phyloP scores from a whole-genome alignment of 2,113 vertebrate species.

The Pseudorectes ferrugineus region DNA sequence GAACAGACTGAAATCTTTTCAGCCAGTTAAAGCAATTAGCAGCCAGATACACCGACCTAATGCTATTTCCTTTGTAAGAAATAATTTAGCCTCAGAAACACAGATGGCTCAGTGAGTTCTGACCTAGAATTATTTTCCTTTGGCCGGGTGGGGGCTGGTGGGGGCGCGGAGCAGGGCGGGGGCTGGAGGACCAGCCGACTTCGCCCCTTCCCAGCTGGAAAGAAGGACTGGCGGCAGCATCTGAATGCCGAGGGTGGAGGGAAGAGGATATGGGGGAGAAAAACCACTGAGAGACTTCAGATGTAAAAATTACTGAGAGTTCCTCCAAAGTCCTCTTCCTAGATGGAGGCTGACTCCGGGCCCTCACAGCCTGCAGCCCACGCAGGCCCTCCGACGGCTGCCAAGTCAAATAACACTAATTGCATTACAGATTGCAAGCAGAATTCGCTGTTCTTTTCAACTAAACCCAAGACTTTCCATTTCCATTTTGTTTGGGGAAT shows the following conservation, averaged over 20 bases:
- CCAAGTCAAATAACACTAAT: constrained; percentile 78
- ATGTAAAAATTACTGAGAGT: constrained; percentile 8
- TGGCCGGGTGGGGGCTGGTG: not conserved
- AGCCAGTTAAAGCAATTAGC: constrained; percentile 56
- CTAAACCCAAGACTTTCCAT: constrained; percentile 68
- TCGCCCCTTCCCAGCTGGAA: not conserved
- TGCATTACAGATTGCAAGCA: constrained; percentile 76
- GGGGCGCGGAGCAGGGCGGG: not conserved
- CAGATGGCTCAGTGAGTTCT: constrained; percentile 37
- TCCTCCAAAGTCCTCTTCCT: constrained; percentile 42
- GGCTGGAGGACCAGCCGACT: not conserved
- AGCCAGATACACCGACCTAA: constrained; percentile 18
- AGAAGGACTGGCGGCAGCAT: not conserved
- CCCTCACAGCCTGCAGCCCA: constrained; percentile 57
- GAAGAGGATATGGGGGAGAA: not conserved
- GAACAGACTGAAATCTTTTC: constrained; percentile 44
- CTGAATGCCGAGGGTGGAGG: not conserved
- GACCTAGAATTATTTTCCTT: constrained; percentile 16
- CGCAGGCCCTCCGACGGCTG: constrained; percentile 64
- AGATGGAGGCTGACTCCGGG: constrained; percentile 11
- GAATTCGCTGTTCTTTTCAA: constrained; percentile 77
- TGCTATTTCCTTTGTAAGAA: constrained; percentile 60
- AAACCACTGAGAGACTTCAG: not conserved
- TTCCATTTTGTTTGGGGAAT: constrained; percentile 55
- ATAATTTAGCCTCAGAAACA: constrained; percentile 49